Base-by-base conservation (phyloP, 1,140 invertebrate genomes). In the Hylaeus volcanicus region DNA sequence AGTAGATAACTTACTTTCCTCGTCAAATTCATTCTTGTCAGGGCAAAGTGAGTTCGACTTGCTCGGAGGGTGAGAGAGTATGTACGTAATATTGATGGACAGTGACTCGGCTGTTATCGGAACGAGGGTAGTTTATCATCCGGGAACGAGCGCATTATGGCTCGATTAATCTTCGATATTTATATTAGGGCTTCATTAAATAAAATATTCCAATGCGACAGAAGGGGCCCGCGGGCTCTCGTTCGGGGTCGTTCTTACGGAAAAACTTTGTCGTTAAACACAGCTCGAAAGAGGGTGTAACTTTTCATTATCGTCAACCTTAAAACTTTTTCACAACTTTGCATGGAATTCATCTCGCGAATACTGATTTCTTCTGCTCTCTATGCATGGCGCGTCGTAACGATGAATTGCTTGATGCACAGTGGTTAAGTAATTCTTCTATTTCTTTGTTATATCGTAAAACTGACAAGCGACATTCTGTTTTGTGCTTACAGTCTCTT, bases 161-260 rank as follows among this genome's bases (percentile, higher is more conserved):
- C 81, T 89, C 89, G 86, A 92, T 92, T 92, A 92, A 92, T 92
- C 90, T 89, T 92, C 89, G 84, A 91, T 91, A 90, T 90, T 91
- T 91, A 91, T 91, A 90, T 90, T 90, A 87, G 75, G 73, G 83
- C 85, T 89, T 91, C 78, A 87, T 91, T 88, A 81, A 86, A 88
- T 91, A 86, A 85, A 87, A 86, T 89, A 86, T 85, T 85, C 77
- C 39, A 72, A 64, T 53, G 48, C 26, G 74, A 64, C 48, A 8
- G 63, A 39, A 37, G n/a, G 51, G 53, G 43, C 45, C 26, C 37
- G 14, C 53, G 15, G 15, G 53, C 45, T 60, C 63, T 66, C 69
- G 55, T n/a, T 79, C 15, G 37, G 63, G 53, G 26, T 74, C 58
- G 61, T 5, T 64, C 48, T 73, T 39, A 63, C n/a, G 48, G 63